These are phyloP conservation scores for Trichomalopsis sarcophagae DNA, from an alignment of 1,140 invertebrate genomes.

Conservation along the genomic window DNA sequence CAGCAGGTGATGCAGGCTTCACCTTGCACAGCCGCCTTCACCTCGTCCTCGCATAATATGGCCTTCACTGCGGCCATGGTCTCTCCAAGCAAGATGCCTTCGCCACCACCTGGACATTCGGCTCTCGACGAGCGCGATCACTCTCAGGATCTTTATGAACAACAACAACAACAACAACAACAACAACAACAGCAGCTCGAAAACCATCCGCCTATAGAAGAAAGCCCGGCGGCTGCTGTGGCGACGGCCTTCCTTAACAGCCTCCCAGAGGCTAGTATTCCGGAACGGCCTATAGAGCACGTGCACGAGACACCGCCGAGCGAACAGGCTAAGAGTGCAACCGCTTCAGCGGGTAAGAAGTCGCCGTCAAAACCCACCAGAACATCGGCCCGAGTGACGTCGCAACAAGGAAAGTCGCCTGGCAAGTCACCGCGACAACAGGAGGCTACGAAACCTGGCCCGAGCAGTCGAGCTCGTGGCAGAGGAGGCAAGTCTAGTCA, in stretches of 20 bases:
- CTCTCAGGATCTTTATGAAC: constrained; percentile 35
- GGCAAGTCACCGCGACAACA: constrained; percentile 82
- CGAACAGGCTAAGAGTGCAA: constrained; percentile 56
- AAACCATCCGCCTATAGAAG: constrained; percentile 36
- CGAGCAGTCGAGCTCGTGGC: constrained; percentile 63
- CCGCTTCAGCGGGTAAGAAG: constrained; percentile 75
- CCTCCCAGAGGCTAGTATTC: constrained; percentile 26
- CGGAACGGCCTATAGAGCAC: constrained; percentile 46
- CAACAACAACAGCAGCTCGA: constrained; percentile 6
- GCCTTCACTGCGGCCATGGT: constrained; percentile 86
- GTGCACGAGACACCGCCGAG: constrained; percentile 44
- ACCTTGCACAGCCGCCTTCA: constrained; percentile 84
- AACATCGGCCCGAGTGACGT: constrained; percentile 78
- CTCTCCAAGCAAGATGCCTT: constrained; percentile 71
- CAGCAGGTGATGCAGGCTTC: constrained; percentile 73
- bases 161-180: not conserved
- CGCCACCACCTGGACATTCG: constrained; percentile 63
- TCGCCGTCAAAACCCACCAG: constrained; percentile 81
- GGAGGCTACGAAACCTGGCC: constrained; percentile 49
- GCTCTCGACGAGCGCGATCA: constrained; percentile 59
- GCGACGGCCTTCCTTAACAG: constrained; percentile 57
- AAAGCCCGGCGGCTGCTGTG: constrained; percentile 45
- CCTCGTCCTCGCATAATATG: constrained; percentile 85
- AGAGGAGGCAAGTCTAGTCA: constrained; percentile 74
- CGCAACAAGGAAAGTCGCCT: constrained; percentile 81